Evolutionary conservation across 2,797 vertebrate genomes (phyloP).

Genomic region (Ctenosaura bakeri): DNA sequence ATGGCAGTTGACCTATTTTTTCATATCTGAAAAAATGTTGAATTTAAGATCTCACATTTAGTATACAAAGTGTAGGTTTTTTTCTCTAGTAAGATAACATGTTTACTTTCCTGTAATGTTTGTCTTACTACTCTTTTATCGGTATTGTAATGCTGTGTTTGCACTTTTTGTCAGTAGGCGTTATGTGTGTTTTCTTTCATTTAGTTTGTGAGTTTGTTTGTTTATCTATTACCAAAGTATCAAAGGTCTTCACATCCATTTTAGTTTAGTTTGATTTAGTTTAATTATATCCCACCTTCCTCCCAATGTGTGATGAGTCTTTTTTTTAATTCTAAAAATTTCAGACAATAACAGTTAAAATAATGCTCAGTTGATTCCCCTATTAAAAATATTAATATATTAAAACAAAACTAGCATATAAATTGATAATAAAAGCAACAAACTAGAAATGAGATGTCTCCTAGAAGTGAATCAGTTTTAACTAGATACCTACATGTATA

Average conservation of each 20-base stretch:
- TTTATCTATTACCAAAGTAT: not conserved
- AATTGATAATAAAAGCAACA: not conserved
- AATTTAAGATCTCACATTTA: not conserved
- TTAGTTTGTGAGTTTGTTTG: not conserved
- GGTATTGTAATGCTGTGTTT: not conserved
- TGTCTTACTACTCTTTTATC: not conserved
- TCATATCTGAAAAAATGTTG: not conserved
- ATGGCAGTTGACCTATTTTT: not conserved
- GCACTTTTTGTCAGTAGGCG: not conserved
- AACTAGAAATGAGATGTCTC: not conserved
- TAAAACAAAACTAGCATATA: not conserved
- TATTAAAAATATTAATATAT: not conserved
- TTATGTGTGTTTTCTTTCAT: not conserved
- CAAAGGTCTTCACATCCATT: too few species aligned
- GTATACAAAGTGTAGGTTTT: not conserved
- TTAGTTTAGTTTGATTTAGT: too few species aligned
- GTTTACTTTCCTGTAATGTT: not conserved
- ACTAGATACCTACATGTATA: not conserved
- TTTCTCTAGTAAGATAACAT: not conserved
- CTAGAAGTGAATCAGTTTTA: not conserved
- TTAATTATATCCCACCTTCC: too few species aligned
- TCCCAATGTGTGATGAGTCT: too few species aligned
- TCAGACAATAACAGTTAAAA: too few species aligned
- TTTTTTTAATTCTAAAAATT: too few species aligned
- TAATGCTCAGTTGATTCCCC: not conserved